Evolutionary conservation across 2,113 vertebrate species (phyloP).

Genomic region (Alectura lathami): DNA sequence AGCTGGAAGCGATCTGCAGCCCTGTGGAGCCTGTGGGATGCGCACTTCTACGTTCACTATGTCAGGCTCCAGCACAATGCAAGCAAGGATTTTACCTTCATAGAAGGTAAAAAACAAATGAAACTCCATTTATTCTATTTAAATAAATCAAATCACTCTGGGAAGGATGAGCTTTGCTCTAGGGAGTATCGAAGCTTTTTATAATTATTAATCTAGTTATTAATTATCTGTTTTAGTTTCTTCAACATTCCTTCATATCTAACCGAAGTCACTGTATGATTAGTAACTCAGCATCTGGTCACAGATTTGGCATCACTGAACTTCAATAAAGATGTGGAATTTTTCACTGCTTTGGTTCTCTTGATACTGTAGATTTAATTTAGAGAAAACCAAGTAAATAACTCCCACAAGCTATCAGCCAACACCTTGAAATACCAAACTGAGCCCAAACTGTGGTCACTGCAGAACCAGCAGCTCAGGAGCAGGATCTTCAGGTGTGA

Average conservation of each 20-base stretch:
- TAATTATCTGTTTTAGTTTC: not conserved
- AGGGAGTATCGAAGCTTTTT: not conserved
- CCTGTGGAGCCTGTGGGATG: not conserved
- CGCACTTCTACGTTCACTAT: rapidly evolving
- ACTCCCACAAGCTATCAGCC: not conserved
- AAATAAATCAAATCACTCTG: not conserved
- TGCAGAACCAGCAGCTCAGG: too few species aligned
- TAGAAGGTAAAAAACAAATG: not conserved
- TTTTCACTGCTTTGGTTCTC: not conserved
- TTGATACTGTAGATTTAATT: not conserved
- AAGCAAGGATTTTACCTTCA: not conserved
- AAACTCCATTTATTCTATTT: not conserved
- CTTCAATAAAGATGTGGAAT: rapidly evolving
- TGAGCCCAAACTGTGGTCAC: not conserved
- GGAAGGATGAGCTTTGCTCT: not conserved
- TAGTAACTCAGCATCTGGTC: not conserved
- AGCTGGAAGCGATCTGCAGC: not conserved
- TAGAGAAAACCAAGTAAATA: not conserved
- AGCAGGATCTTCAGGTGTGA: not conserved
- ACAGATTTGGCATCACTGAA: not conserved
- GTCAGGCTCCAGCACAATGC: not conserved
- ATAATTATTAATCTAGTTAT: not conserved
- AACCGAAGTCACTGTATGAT: not conserved
- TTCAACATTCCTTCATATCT: not conserved
- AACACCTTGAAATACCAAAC: rapidly evolving